Evolutionary conservation across 2,888 invertebrate species (phyloP).

Genomic region (Lampropteryx suffumata): DNA sequence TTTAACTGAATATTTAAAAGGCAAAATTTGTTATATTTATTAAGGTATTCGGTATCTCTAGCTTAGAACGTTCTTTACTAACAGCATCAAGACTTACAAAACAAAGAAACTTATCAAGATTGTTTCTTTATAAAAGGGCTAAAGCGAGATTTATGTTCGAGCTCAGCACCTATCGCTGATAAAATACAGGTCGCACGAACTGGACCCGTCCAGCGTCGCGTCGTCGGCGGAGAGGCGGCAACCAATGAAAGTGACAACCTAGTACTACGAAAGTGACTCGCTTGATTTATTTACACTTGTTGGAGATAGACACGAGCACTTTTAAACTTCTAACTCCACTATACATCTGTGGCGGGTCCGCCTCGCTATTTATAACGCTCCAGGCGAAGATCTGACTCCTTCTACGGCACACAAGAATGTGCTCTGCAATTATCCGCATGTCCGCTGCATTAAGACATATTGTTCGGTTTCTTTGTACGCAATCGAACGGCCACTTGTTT

Average conservation of each 20-base stretch:
- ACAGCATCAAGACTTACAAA: slow-evolving; percentile 1
- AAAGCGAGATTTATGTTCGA: slow-evolving; percentile 6
- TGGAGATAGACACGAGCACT: slow-evolving; percentile 73
- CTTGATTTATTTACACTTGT: slow-evolving; percentile 79
- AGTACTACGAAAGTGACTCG: slow-evolving; percentile 68
- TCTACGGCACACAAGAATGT: slow-evolving; percentile 73
- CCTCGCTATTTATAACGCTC: slow-evolving; percentile 71
- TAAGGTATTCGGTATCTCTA: no score
- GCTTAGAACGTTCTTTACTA: neutral
- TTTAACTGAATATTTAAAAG: no score
- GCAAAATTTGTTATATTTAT: no score
- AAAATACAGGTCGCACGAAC: no score
- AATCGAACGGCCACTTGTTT: slow-evolving; percentile 48
- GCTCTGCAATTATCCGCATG: slow-evolving; percentile 62
- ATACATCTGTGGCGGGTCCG: slow-evolving; percentile 64
- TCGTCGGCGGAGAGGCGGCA: slow-evolving; percentile 28
- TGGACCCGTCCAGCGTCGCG: no score
- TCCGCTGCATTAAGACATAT: slow-evolving; percentile 60
- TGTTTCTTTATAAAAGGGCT: slow-evolving; percentile 7
- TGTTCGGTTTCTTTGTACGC: slow-evolving; percentile 58
- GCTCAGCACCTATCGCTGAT: slow-evolving; percentile 1
- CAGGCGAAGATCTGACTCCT: slow-evolving; percentile 68
- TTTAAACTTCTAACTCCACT: slow-evolving; percentile 76
- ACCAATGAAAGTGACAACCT: slow-evolving; percentile 74
- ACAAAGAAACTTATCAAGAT: slow-evolving; percentile 1